These are phyloP conservation scores for Lasioglossum lativentre DNA, from an alignment of 2,888 invertebrate genomes.

Conservation along the genomic window DNA sequence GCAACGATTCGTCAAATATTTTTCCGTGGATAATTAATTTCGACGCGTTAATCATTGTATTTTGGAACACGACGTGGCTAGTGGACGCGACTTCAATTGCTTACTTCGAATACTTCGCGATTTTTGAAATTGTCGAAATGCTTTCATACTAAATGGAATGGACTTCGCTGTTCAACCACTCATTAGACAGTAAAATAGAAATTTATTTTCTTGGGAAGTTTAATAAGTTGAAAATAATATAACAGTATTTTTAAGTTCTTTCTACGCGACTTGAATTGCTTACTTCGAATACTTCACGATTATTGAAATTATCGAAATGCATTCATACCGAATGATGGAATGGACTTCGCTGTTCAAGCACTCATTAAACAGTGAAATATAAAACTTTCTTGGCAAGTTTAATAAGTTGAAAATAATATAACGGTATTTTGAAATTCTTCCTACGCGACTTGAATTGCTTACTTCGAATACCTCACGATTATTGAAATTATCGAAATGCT, in stretches of 20 bases:
- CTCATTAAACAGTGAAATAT: too few relatives aligned
- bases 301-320: neutral
- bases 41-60: neutral
- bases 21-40: neutral
- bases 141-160: too few relatives aligned
- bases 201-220: too few relatives aligned
- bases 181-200: too few relatives aligned
- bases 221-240: too few relatives aligned
- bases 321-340: too few relatives aligned
- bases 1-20: neutral
- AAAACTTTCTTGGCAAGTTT: too few relatives aligned
- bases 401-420: too few relatives aligned
- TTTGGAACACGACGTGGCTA: neutral
- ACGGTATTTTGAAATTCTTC: too few relatives aligned
- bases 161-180: too few relatives aligned
- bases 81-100: neutral
- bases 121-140: neutral
- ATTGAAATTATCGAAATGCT: neutral
- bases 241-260: too few relatives aligned
- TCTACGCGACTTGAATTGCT: neutral
- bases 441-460: neutral
- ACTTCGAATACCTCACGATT: neutral
- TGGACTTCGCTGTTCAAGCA: too few relatives aligned
- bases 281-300: neutral
- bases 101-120: neutral